These are phyloP conservation scores for Plectropomus leopardus DNA, from an alignment of 2,113 vertebrate species.

Conservation along the genomic window DNA sequence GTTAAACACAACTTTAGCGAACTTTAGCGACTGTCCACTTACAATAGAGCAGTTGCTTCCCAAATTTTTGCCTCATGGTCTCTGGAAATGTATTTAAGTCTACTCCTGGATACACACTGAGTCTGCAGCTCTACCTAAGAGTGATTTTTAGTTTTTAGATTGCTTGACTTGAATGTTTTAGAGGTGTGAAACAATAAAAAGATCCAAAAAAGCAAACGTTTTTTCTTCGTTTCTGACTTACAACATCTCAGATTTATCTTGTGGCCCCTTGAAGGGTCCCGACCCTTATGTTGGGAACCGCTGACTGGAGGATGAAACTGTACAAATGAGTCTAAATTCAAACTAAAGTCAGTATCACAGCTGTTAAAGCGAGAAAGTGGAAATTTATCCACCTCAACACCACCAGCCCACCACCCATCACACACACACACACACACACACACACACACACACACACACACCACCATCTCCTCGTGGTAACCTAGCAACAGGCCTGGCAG, in stretches of 20 bases:
- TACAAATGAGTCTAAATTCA: neutral
- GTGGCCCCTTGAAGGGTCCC: neutral
- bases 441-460: conserved; percentile 2
- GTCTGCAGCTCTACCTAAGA: no score
- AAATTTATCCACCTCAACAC: conserved; percentile 52
- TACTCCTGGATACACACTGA: no score
- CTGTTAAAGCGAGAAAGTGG: conserved; percentile 63
- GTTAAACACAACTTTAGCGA: no score
- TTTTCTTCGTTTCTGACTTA: neutral
- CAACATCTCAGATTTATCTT: neutral
- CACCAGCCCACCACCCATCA: conserved; percentile 10
- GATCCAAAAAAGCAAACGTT: no score
- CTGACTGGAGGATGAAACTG: neutral
- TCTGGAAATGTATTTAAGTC: no score
- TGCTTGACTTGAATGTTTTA: neutral
- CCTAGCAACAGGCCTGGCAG: conserved; percentile 78
- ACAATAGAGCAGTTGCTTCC: no score
- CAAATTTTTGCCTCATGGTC: no score
- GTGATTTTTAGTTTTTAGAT: no score
- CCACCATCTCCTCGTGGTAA: conserved; percentile 61
- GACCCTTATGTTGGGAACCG: neutral
- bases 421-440: conserved; percentile 26
- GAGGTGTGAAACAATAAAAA: neutral
- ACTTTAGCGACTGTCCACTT: no score
- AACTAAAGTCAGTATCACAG: conserved; percentile 41